Evolutionary conservation across 2,113 vertebrate species (phyloP).

Genomic region (Tringa solitaria): DNA sequence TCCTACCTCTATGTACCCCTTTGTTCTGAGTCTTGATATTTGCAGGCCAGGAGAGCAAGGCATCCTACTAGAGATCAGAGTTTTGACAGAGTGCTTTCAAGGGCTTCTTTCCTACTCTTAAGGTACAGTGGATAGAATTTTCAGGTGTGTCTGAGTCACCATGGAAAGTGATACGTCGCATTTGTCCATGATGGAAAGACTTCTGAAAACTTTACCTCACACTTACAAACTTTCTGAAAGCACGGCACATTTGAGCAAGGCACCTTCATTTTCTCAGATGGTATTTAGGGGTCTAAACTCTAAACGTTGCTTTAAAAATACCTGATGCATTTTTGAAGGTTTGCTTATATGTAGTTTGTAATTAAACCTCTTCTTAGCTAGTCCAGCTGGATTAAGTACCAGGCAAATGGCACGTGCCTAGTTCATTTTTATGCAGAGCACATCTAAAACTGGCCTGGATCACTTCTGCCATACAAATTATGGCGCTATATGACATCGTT

Average conservation of each 20-base stretch:
- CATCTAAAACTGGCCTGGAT: background rate
- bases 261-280: background rate
- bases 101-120: background rate
- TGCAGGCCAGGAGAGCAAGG: background rate
- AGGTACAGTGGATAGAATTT: background rate
- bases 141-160: background rate
- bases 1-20: background rate
- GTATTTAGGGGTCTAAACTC: background rate
- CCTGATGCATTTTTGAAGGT: background rate
- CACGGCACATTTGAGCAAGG: background rate
- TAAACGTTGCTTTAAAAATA: background rate
- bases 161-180: background rate
- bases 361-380: background rate
- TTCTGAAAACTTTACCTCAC: background rate
- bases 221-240: background rate
- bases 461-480: background rate
- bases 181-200: background rate
- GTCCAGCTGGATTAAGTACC: background rate
- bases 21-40: background rate
- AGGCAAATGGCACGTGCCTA: background rate
- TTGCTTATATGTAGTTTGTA: accelerated
- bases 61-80: background rate
- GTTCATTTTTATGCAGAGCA: background rate
- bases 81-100: background rate
- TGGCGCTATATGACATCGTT: background rate